Evolutionary conservation across 2,888 invertebrate genomes (phyloP).

Genomic region (Cheilosia impressa): DNA sequence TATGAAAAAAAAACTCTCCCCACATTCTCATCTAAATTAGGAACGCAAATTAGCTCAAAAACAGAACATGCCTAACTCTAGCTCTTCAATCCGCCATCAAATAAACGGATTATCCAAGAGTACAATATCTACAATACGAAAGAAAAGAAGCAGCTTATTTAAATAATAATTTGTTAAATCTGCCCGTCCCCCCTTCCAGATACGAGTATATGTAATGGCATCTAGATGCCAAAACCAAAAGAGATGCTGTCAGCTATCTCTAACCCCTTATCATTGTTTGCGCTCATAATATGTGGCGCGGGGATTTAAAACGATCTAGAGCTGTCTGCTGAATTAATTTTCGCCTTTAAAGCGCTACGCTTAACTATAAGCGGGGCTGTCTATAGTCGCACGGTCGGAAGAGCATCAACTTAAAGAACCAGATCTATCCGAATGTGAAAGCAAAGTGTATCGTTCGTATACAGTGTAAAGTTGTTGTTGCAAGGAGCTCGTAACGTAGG

Average conservation of each 20-base stretch:
- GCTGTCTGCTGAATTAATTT: neutral
- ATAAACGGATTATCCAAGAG: slow-evolving; percentile 11
- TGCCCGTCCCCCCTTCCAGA: neutral
- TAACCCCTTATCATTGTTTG: slow-evolving; percentile 23
- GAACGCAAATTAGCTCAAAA: neutral
- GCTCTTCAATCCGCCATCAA: neutral
- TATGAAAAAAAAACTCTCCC: neutral
- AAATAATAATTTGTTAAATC: neutral
- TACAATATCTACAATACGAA: neutral
- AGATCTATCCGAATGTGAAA: slow-evolving; percentile 11
- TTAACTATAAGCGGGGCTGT: neutral
- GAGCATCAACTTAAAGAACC: neutral
- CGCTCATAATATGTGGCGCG: slow-evolving; percentile 18
- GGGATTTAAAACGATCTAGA: neutral
- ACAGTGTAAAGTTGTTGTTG: neutral
- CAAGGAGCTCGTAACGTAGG: neutral
- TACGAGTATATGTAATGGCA: slow-evolving; percentile 2
- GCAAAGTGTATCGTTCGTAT: neutral
- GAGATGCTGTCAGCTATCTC: neutral
- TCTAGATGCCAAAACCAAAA: slow-evolving; percentile 4
- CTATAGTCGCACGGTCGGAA: neutral
- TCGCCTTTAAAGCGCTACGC: slow-evolving; percentile 14
- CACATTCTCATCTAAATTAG: neutral
- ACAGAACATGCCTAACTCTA: neutral
- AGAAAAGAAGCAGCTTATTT: neutral